Evolutionary conservation across 92 coral and sea anemone species (phyloP).

Genomic region (Heteractis magnifica): DNA sequence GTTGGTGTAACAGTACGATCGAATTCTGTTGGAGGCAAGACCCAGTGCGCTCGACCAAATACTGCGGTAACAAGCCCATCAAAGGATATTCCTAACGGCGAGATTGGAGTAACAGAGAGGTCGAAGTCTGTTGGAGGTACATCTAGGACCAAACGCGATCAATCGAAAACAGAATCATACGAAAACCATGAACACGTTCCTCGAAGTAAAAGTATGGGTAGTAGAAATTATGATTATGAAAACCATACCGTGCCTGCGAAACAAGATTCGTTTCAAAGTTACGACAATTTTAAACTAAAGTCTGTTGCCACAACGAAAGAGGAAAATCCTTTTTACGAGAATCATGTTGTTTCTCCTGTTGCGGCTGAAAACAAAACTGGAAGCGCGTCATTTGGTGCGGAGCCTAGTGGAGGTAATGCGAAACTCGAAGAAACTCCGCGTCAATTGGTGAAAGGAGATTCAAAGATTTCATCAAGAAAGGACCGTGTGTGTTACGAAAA

Average conservation of each 20-base stretch:
- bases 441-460: neutral
- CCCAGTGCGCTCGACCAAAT: slow-evolving; percentile 1
- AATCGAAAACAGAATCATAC: neutral
- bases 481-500: neutral
- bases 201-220: slow-evolving; percentile 16
- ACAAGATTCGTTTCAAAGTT: slow-evolving; percentile 7
- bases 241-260: neutral
- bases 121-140: neutral
- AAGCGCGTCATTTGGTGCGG: neutral
- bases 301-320: neutral
- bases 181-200: slow-evolving; percentile 30
- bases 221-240: slow-evolving; percentile 8
- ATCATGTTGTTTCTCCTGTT: slow-evolving; percentile 7
- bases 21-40: neutral
- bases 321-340: slow-evolving; percentile 30
- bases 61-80: neutral
- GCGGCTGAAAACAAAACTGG: neutral
- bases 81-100: neutral
- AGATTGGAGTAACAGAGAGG: slow-evolving; percentile 6
- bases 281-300: slow-evolving; percentile 47
- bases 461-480: neutral
- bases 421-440: neutral
- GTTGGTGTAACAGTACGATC: neutral
- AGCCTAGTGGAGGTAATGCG: neutral
- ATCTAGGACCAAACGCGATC: neutral